Percentiles rank a stretch among this genome's conserved stretches.
Evolutionary conservation across 1,140 invertebrate genomes (phyloP).

Genomic region (Sinella curviseta): DNA sequence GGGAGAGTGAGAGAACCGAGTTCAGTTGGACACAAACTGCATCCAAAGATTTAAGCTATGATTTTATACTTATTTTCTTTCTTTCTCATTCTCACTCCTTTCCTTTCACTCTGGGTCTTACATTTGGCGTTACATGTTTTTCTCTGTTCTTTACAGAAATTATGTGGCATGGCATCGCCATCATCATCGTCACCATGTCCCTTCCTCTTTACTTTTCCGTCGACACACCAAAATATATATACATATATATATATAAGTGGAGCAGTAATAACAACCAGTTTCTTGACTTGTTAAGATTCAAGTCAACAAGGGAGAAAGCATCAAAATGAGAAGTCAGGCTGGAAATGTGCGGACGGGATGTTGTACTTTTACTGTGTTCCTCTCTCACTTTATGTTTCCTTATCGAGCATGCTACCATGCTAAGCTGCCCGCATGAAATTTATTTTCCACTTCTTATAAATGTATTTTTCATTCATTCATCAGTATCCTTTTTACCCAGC

Average conservation of each 20-base stretch:
- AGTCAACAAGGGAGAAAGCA: constrained; percentile 18
- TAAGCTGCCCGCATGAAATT: neutral
- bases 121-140: neutral
- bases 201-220: neutral
- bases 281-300: constrained; percentile 25
- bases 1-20: neutral
- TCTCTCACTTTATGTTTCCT: neutral
- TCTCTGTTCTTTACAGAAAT: neutral
- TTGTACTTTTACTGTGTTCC: neutral
- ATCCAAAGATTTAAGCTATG: neutral
- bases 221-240: neutral
- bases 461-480: too few relatives aligned
- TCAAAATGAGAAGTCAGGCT: constrained; percentile 2
- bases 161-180: constrained; percentile 19
- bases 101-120: neutral
- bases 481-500: too few relatives aligned
- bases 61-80: neutral
- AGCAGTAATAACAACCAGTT: neutral
- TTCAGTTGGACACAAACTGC: constrained; percentile 4
- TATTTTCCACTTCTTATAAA: too few relatives aligned
- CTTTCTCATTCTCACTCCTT: neutral
- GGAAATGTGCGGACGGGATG: neutral
- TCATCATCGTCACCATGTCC: neutral
- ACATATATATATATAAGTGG: neutral
- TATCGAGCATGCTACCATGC: too few relatives aligned